Evolutionary conservation across 2,113 vertebrate species (phyloP).

Genomic region (Diadophis punctatus): DNA sequence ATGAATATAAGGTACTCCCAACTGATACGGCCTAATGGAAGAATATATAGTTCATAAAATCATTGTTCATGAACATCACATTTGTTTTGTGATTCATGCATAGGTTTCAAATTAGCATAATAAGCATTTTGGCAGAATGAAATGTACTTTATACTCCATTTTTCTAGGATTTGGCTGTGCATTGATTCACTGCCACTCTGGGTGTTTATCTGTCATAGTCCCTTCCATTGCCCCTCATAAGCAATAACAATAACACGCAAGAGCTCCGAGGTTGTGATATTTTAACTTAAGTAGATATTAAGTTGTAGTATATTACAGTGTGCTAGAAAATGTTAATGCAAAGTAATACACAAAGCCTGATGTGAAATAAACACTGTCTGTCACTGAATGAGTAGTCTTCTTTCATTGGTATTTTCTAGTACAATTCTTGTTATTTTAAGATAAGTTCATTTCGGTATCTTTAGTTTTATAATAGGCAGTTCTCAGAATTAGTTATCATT

Average conservation of each 20-base stretch:
- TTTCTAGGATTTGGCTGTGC: neutral
- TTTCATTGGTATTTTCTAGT: slow-evolving; percentile 14
- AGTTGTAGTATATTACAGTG: slow-evolving; percentile 3
- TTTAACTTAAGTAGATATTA: neutral
- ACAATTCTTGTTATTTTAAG: slow-evolving; percentile 12
- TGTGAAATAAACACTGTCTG: neutral
- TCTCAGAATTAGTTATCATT: neutral
- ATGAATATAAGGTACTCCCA: slow-evolving; percentile 83
- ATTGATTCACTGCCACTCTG: neutral
- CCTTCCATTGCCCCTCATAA: neutral
- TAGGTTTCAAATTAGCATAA: slow-evolving; percentile 34
- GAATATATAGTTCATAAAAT: slow-evolving; percentile 46
- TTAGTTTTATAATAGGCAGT: neutral
- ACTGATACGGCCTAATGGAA: slow-evolving; percentile 33
- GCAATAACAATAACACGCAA: neutral
- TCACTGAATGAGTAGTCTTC: slow-evolving; percentile 19
- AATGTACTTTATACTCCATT: neutral
- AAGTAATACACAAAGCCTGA: slow-evolving; percentile 18
- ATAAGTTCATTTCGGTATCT: slow-evolving; percentile 2
- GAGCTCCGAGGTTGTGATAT: neutral
- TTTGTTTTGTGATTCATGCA: slow-evolving; percentile 37
- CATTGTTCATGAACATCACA: slow-evolving; percentile 27
- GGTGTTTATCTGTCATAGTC: neutral
- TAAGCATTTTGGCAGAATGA: neutral
- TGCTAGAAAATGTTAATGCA: slow-evolving; percentile 18